phyloP scores from a whole-genome alignment of 2,113 vertebrate genomes.

The Oncorhynchus clarkii region DNA sequence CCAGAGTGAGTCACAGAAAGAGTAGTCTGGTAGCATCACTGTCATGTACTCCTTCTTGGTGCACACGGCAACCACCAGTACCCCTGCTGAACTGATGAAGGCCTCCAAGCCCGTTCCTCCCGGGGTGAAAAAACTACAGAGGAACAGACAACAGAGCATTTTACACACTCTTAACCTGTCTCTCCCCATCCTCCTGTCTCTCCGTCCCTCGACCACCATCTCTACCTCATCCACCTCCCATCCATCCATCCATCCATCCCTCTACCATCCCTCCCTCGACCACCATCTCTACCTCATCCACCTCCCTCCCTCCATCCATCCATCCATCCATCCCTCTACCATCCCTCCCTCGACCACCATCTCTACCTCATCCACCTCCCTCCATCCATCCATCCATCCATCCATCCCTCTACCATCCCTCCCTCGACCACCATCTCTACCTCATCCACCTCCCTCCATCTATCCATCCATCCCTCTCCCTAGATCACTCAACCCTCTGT shows the following conservation, averaged over 20 bases:
- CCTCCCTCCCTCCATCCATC: too few species aligned
- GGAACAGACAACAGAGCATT: neutral
- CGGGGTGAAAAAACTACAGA: slow-evolving; percentile 87
- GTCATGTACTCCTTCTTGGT: slow-evolving; percentile 96
- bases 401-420: too few species aligned
- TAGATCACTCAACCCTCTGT: too few species aligned
- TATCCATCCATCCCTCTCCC: neutral
- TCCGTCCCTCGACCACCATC: slow-evolving; percentile 81
- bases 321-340: too few species aligned
- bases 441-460: too few species aligned
- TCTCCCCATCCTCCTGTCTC: neutral
- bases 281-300: neutral
- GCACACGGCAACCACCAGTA: slow-evolving; percentile 92
- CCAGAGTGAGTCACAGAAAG: slow-evolving; percentile 98
- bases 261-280: slow-evolving; percentile 85
- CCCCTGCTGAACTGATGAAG: slow-evolving; percentile 86
- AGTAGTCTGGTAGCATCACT: slow-evolving; percentile 92
- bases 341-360: slow-evolving; percentile 87
- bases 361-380: neutral
- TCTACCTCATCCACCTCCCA: neutral
- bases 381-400: too few species aligned
- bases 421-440: slow-evolving; percentile 78
- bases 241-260: too few species aligned
- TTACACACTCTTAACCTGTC: neutral
- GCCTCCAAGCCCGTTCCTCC: slow-evolving; percentile 95